Evolutionary conservation across 2,888 invertebrate genomes (phyloP).

Genomic region (Pseudoips prasinana): DNA sequence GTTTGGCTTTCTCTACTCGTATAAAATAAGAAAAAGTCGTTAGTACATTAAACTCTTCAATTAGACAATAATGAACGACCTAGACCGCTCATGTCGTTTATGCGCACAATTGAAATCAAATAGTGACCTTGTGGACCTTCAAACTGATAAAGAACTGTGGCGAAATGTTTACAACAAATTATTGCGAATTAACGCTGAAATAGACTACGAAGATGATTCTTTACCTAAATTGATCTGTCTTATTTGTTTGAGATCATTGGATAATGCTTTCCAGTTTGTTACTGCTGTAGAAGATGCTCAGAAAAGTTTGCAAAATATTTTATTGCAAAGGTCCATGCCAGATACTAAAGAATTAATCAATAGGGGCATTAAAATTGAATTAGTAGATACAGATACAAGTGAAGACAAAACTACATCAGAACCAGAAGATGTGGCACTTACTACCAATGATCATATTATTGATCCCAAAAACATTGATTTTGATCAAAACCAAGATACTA

Average conservation of each 20-base stretch:
- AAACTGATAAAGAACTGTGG: slow-evolving; percentile 32
- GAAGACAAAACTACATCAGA: slow-evolving; percentile 16
- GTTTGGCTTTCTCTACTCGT: neutral
- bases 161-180: slow-evolving; percentile 46
- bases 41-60: no score
- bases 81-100: neutral
- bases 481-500: no score
- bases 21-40: no score
- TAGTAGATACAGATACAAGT: slow-evolving; percentile 15
- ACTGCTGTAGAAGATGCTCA: slow-evolving; percentile 52
- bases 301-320: slow-evolving; percentile 30
- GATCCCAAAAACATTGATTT: no score
- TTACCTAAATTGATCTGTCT: slow-evolving; percentile 57
- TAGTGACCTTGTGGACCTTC: slow-evolving; percentile 27
- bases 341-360: neutral
- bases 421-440: neutral
- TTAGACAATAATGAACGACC: neutral
- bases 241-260: slow-evolving; percentile 44
- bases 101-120: neutral
- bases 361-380: slow-evolving; percentile 39
- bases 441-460: neutral
- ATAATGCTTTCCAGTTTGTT: slow-evolving; percentile 54
- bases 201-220: slow-evolving; percentile 38
- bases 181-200: slow-evolving; percentile 40
- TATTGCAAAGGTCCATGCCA: neutral